phyloP scores from a whole-genome alignment of 1,140 invertebrate genomes.

The Lycorma delicatula region DNA sequence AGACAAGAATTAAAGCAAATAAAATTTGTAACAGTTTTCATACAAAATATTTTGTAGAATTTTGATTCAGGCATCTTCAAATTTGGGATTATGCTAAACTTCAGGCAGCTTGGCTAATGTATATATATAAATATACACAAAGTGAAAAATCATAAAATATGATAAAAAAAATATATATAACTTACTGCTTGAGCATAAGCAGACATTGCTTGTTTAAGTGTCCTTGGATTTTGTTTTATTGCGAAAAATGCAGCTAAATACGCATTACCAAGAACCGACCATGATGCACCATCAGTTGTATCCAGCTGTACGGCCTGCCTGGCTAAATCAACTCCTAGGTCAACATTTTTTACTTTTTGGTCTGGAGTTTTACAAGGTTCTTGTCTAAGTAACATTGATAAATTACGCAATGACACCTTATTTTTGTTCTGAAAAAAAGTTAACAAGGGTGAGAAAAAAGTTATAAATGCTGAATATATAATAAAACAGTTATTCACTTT shows the following conservation, averaged over 20 bases:
- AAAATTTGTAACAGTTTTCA: not conserved
- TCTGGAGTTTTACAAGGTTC: slow-evolving; percentile 43
- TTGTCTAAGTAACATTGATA: slow-evolving; percentile 77
- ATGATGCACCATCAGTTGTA: slow-evolving; percentile 72
- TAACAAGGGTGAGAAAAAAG: not conserved
- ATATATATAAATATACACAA: no score
- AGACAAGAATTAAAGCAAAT: not conserved
- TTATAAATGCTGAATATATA: not conserved
- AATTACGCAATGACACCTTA: slow-evolving; percentile 66
- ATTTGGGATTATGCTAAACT: not conserved
- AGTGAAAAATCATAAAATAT: no score
- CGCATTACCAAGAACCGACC: slow-evolving; percentile 79
- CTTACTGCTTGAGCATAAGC: slow-evolving; percentile 73
- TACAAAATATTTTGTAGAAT: no score
- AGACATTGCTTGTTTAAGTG: slow-evolving; percentile 63
- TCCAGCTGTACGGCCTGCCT: slow-evolving; percentile 77
- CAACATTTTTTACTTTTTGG: slow-evolving; percentile 54
- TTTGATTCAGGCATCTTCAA: not conserved
- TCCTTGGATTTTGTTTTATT: slow-evolving; percentile 60
- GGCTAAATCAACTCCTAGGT: slow-evolving; percentile 62
- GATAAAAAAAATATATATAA: slow-evolving; percentile 29
- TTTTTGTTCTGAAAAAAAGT: slow-evolving; percentile 55
- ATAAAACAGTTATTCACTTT: slow-evolving; percentile 6
- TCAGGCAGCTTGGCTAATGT: not conserved
- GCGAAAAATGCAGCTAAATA: slow-evolving; percentile 75